phyloP scores from a whole-genome alignment of 2,888 invertebrate genomes.

The Drosophila silvestris region DNA sequence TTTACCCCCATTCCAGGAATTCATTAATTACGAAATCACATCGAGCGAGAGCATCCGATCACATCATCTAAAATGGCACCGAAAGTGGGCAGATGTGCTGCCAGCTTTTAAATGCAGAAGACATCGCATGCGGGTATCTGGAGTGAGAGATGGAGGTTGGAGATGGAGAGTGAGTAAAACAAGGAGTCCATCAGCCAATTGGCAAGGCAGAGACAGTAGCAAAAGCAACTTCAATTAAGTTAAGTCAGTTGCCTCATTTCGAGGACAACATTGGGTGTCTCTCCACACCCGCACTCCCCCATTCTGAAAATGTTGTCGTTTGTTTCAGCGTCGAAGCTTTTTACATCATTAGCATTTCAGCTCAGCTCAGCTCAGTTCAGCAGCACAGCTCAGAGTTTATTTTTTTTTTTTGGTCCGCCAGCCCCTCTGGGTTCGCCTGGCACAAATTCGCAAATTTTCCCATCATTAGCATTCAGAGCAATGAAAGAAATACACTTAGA shows the following conservation, averaged over 20 bases:
- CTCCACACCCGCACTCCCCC: neutral
- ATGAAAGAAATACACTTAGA: slow-evolving; percentile 80
- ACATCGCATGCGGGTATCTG: slow-evolving; percentile 29
- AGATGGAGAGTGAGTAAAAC: neutral
- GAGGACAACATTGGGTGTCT: slow-evolving; percentile 48
- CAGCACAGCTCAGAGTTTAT: slow-evolving; percentile 31
- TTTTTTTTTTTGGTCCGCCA: slow-evolving; percentile 1
- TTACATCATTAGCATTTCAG: slow-evolving; percentile 79
- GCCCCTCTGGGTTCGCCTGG: slow-evolving; percentile 35
- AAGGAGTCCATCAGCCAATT: slow-evolving; percentile 36
- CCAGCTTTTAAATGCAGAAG: slow-evolving; percentile 61
- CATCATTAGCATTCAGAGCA: slow-evolving; percentile 81
- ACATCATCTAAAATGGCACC: slow-evolving; percentile 53
- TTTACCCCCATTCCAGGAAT: slow-evolving; percentile 61
- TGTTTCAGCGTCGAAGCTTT: slow-evolving; percentile 77
- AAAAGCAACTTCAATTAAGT: slow-evolving; percentile 78
- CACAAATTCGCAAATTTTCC: slow-evolving; percentile 80
- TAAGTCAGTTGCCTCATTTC: slow-evolving; percentile 81
- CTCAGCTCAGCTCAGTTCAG: slow-evolving; percentile 34
- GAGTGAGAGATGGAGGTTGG: neutral
- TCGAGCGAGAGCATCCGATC: slow-evolving; percentile 72
- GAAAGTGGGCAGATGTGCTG: slow-evolving; percentile 20
- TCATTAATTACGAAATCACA: slow-evolving; percentile 78
- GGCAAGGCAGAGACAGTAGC: slow-evolving; percentile 27
- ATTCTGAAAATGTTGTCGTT: slow-evolving; percentile 72